A percentile compares a stretch with the other conserved stretches of the same genome.
Evolutionary conservation across 2,888 invertebrate genomes (phyloP).

Genomic region (Lomographa bimaculata): DNA sequence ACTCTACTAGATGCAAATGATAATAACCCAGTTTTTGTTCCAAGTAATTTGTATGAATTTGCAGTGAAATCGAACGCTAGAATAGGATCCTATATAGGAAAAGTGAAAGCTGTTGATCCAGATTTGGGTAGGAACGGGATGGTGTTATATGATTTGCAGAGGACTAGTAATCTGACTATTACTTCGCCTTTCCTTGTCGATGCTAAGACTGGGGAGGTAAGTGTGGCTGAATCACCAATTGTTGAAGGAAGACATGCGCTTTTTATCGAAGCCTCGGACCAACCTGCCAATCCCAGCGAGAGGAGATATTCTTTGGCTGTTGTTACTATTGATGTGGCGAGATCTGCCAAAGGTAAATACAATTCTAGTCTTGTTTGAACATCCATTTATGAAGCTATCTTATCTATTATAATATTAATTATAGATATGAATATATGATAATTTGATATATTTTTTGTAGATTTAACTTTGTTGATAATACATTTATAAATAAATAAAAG

Average conservation of each 20-base stretch:
- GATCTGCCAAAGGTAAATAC: conserved; percentile 71
- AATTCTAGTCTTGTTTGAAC: conserved; percentile 31
- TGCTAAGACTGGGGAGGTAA: conserved; percentile 87
- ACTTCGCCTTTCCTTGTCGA: conserved; percentile 89
- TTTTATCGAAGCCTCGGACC: conserved; percentile 93
- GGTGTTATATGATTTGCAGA: conserved; percentile 89
- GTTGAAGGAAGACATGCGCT: conserved; percentile 89
- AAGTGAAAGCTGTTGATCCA: conserved; percentile 91
- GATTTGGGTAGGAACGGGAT: conserved; percentile 89
- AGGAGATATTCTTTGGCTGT: conserved; percentile 92
- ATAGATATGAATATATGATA: too few relatives aligned
- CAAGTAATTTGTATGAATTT: conserved; percentile 93
- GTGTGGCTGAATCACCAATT: conserved; percentile 86
- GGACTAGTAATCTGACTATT: conserved; percentile 85
- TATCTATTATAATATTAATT: too few relatives aligned
- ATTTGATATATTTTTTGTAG: too few relatives aligned
- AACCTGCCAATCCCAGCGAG: conserved; percentile 93
- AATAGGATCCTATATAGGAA: conserved; percentile 89
- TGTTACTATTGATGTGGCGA: conserved; percentile 90
- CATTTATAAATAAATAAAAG: too few relatives aligned
- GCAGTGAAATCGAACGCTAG: conserved; percentile 86
- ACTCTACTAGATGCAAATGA: conserved; percentile 95
- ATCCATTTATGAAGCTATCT: too few relatives aligned
- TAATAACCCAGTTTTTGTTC: conserved; percentile 93
- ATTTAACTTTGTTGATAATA: too few relatives aligned